Evolutionary conservation across 2,113 vertebrate genomes (phyloP).

Genomic region (Chloropsis cyanopogon): DNA sequence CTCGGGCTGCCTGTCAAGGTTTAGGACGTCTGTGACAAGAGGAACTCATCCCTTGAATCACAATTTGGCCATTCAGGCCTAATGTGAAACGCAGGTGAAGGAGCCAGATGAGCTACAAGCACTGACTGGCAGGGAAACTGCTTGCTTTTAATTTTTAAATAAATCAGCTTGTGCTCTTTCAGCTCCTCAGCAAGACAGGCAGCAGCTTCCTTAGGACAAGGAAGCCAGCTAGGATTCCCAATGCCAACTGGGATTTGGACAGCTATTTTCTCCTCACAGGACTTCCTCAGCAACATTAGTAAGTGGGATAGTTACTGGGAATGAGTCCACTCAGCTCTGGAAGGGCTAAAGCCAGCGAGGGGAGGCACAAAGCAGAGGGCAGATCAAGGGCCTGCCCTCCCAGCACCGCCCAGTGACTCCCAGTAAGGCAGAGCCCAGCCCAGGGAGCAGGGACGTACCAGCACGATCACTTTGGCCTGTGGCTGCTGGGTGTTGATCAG

Average conservation of each 20-base stretch:
- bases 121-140: neutral
- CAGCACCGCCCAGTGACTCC: rapidly evolving
- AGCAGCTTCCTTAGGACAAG: too few relatives aligned
- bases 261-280: neutral
- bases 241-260: neutral
- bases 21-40: neutral
- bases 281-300: rapidly evolving
- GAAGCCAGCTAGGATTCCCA: neutral
- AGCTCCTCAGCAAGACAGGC: neutral
- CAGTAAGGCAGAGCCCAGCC: neutral
- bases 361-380: neutral
- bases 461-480: conserved; percentile 90
- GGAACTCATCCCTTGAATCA: neutral
- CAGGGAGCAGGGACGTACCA: conserved; percentile 77
- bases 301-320: neutral
- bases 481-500: conserved; percentile 86
- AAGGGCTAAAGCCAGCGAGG: rapidly evolving
- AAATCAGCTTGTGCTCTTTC: neutral
- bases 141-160: neutral
- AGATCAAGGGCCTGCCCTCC: neutral
- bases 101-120: neutral
- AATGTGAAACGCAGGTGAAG: neutral
- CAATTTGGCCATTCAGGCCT: neutral
- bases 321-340: rapidly evolving
- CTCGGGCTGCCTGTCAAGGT: neutral